Evolutionary conservation across 2,113 vertebrate genomes (phyloP), one percentile per base, ranked within the genome.

Genomic region (Nycticryphes semicollaris): DNA sequence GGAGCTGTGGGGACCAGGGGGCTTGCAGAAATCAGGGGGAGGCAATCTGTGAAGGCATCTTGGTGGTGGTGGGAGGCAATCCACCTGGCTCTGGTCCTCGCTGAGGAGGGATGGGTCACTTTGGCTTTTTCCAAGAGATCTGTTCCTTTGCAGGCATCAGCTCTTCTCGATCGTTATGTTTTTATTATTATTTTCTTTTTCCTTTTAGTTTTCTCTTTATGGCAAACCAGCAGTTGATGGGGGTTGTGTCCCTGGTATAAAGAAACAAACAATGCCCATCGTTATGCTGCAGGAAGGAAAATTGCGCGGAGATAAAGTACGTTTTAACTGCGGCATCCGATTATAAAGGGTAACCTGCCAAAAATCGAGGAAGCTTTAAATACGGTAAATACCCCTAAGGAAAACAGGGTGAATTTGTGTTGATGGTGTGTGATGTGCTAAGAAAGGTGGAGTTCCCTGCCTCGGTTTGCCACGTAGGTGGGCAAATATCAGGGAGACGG

Each of bases 201-300:
- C 47, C 20, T 41, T 67, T 74, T 64, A 35, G 91, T 87, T 93
- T 92, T 84, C 69, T 23, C 73, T 91, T 73, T 39, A 68, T 50
- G 90, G 45, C 88, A 89, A 93, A 87, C 68, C n/a, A 57, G 76
- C 35, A 82, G 51, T 68, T 57, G 69, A 33, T 66, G 66, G 28
- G 22, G 18, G 25, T 93, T 94, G 9, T 93, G 69, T 93, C 63
- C 76, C 20, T 48, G 14, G 31, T 47, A 60, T n/a, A 82, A 87
- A 94, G 87, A 89, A 92, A 89, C 51, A 95, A 81, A 81, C 56
- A 91, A 82, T 93, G 60, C 57, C 60, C 45, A 25, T 79, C 33
- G 12, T 93, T 82, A 56, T 56, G 15, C 43, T 60, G 33, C 0
- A 0, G 53, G 48, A 70, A 77, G 43, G 63, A 86, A 87, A 92